Evolutionary conservation across 2,797 vertebrate genomes (phyloP).

Genomic region (Heteromormyrus szaboi): DNA sequence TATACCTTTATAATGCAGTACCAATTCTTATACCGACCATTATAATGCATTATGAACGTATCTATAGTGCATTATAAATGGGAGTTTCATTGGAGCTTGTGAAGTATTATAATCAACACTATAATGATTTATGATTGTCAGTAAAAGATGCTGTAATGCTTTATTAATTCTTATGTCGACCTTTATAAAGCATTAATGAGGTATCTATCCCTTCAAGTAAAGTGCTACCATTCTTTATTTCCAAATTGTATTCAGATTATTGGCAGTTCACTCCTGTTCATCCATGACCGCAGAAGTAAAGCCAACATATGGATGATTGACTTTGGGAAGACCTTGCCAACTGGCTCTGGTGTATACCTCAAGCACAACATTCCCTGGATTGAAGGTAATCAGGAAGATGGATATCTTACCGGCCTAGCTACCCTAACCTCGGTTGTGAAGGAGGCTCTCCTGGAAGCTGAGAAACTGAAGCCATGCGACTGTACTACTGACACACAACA

Average conservation of each 20-base stretch:
- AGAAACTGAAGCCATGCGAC: conserved; percentile 30
- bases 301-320: conserved; percentile 91
- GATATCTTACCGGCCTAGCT: conserved; percentile 74
- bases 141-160: neutral
- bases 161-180: neutral
- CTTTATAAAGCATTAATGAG: neutral
- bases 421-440: conserved; percentile 63
- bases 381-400: conserved; percentile 76
- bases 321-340: conserved; percentile 75
- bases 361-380: conserved; percentile 70
- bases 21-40: neutral
- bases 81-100: neutral
- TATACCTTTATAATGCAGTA: neutral
- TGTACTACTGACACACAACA: conserved; percentile 23
- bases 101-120: neutral
- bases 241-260: conserved; percentile 61
- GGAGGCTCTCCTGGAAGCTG: conserved; percentile 50
- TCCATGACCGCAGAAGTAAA: conserved; percentile 69
- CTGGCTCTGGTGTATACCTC: conserved; percentile 50
- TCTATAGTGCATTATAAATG: neutral
- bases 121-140: neutral
- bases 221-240: neutral
- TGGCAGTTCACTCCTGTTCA: conserved; percentile 84
- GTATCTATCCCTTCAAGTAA: neutral
- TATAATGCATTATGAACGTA: neutral